These are phyloP conservation scores for Ostrea edulis DNA, from an alignment of 1,140 invertebrate genomes.

Conservation along the genomic window DNA sequence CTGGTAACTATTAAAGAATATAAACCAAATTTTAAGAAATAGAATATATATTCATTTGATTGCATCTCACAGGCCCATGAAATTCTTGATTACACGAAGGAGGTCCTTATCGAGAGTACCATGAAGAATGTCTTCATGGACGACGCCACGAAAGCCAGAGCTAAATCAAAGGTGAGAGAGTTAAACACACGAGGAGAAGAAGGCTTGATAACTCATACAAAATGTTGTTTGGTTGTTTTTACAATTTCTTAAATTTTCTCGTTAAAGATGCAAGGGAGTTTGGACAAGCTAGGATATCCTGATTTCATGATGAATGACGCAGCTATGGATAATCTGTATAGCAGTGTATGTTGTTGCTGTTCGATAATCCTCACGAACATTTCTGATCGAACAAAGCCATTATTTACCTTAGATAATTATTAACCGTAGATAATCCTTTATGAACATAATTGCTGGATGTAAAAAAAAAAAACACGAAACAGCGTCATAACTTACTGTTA, in stretches of 20 bases:
- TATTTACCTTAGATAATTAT: too few species aligned
- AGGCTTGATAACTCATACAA: neutral
- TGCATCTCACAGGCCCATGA: slow-evolving; percentile 69
- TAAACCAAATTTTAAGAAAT: neutral
- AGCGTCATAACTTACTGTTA: too few species aligned
- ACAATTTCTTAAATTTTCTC: slow-evolving; percentile 39
- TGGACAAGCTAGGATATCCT: slow-evolving; percentile 82
- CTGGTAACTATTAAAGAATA: neutral
- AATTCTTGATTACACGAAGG: slow-evolving; percentile 77
- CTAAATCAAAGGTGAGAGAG: slow-evolving; percentile 53
- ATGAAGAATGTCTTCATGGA: slow-evolving; percentile 52
- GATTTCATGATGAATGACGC: slow-evolving; percentile 75
- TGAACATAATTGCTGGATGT: too few species aligned
- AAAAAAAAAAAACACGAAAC: too few species aligned
- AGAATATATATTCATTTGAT: neutral
- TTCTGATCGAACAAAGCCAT: too few species aligned
- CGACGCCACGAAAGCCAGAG: slow-evolving; percentile 43
- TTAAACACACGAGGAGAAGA: neutral
- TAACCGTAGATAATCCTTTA: too few species aligned
- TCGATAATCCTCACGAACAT: too few species aligned
- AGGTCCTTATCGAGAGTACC: slow-evolving; percentile 65
- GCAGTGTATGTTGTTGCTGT: slow-evolving; percentile 62
- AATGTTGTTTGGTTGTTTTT: neutral
- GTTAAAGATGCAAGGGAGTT: slow-evolving; percentile 80
- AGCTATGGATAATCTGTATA: slow-evolving; percentile 62